Evolutionary conservation across 2,113 vertebrate genomes (phyloP).

Genomic region (Mormyrus lacerda): DNA sequence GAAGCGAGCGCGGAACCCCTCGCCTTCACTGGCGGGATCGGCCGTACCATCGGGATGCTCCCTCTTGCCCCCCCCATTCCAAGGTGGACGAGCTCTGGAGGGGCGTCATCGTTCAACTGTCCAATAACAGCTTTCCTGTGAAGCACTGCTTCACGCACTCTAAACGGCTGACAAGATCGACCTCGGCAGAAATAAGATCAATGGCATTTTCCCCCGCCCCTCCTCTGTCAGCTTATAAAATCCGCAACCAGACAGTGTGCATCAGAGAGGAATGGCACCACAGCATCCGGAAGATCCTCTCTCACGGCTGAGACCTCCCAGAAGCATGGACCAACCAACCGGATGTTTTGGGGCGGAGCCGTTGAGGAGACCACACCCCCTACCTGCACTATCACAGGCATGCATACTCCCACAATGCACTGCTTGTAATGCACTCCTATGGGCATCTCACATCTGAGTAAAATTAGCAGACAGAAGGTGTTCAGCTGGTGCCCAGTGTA

Average conservation of each 20-base stretch:
- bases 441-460: background rate
- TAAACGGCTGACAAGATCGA: constrained; percentile 49
- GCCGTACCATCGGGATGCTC: constrained; percentile 36
- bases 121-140: constrained; percentile 41
- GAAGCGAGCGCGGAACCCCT: background rate
- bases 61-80: background rate
- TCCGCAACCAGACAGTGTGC: background rate
- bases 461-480: background rate
- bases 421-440: background rate
- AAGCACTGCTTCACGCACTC: constrained; percentile 49
- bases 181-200: constrained; percentile 38
- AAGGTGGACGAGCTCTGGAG: constrained; percentile 37
- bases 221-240: background rate
- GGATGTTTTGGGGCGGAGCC: background rate
- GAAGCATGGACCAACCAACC: background rate
- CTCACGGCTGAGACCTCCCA: background rate
- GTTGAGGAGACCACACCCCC: background rate
- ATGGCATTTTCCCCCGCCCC: background rate
- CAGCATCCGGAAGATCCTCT: background rate
- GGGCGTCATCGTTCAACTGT: constrained; percentile 34
- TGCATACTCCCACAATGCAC: background rate
- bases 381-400: background rate
- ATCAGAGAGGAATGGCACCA: background rate
- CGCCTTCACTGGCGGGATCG: constrained; percentile 40
- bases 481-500: background rate